Conservation (phyloP, 1,140 invertebrate genomes). For the Mizuhopecten yessoensis region DNA sequence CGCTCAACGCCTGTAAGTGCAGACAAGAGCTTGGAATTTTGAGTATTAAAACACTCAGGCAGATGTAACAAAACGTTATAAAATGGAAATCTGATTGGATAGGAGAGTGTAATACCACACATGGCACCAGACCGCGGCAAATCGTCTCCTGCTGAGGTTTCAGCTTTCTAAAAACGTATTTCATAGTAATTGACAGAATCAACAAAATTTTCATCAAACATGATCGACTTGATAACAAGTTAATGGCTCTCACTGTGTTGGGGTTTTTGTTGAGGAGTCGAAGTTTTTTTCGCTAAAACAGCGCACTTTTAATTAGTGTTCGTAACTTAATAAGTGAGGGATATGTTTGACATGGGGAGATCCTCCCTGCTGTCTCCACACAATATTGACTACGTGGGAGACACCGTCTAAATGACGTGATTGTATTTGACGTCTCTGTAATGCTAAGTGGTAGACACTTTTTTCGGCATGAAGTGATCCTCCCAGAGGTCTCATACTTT, state of each 20-base stretch:
- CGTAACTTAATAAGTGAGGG: background rate
- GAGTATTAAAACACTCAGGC: background rate
- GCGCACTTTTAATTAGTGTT: background rate
- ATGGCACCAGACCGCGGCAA: background rate
- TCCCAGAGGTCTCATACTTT: background rate
- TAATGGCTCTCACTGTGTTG: background rate
- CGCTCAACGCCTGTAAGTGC: background rate
- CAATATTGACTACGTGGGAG: background rate
- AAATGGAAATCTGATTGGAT: background rate
- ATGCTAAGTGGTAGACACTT: too few species aligned
- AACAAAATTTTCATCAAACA: slow-evolving; percentile 1
- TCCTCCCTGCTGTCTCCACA: background rate
- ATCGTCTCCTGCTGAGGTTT: background rate
- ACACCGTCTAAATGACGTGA: too few species aligned
- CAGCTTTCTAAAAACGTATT: background rate
- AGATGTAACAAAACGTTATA: background rate
- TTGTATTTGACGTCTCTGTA: too few species aligned
- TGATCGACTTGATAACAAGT: background rate
- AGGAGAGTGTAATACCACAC: background rate
- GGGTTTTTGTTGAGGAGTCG: background rate
- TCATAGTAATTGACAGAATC: background rate
- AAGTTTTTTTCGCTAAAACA: background rate
- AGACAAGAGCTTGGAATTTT: background rate
- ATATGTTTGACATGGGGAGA: background rate
- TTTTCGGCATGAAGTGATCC: background rate